These are phyloP conservation scores for Papio anubis DNA, from an alignment of 2,113 vertebrate genomes.

Conservation along the genomic window DNA sequence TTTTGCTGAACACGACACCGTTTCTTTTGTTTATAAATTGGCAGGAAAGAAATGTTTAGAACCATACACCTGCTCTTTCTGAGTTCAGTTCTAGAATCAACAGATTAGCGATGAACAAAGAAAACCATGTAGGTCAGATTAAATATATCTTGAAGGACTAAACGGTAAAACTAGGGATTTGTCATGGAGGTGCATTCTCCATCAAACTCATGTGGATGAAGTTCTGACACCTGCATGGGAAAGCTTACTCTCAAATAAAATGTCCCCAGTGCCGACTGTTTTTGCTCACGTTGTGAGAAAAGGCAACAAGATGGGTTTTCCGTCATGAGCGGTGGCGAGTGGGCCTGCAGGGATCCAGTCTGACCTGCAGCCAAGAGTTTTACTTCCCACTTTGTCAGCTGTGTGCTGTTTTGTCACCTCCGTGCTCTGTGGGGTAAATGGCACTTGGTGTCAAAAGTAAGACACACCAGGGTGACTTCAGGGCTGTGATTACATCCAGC, in stretches of 20 bases:
- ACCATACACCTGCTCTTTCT: conserved; percentile 33
- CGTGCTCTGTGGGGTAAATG: neutral
- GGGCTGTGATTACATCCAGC: neutral
- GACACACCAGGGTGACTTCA: neutral
- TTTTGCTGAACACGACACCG: conserved; percentile 15
- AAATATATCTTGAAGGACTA: neutral
- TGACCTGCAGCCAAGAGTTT: neutral
- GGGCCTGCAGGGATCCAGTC: accelerated
- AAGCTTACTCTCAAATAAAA: neutral
- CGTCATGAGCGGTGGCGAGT: neutral
- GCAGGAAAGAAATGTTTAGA: conserved; percentile 21
- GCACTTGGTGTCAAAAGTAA: neutral
- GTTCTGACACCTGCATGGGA: neutral
- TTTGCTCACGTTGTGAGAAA: neutral
- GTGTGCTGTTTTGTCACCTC: neutral
- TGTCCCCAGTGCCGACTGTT: neutral
- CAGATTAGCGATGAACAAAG: conserved; percentile 49
- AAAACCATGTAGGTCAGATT: neutral
- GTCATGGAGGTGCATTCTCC: neutral
- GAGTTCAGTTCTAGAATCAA: conserved; percentile 44
- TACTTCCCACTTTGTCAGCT: neutral
- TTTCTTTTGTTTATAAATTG: conserved; percentile 59
- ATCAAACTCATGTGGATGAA: too few relatives aligned
- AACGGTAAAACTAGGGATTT: neutral
- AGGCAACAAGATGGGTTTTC: neutral